Percentiles rank a stretch among this genome's conserved stretches.
phyloP scores from a whole-genome alignment of 2,797 vertebrate species.

The Cheirogaleus major region DNA sequence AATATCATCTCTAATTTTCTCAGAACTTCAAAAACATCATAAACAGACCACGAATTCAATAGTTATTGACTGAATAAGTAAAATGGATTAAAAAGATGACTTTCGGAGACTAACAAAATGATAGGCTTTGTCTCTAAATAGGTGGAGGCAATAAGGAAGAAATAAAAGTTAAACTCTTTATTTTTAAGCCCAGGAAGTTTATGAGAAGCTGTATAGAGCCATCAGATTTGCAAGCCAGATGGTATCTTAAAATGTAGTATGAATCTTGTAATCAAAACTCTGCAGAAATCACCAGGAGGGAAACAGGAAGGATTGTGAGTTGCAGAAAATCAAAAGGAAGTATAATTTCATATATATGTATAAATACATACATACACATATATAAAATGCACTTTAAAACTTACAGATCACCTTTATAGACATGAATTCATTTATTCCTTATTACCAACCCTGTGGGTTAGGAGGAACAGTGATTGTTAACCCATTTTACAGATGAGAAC shows the following conservation, averaged over 20 bases:
- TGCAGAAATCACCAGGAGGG: not conserved
- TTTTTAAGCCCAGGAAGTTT: not conserved
- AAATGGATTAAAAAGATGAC: not conserved
- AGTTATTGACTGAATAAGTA: not conserved
- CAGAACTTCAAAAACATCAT: not conserved
- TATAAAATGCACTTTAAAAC: not conserved
- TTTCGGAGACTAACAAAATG: not conserved
- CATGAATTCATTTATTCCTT: not conserved
- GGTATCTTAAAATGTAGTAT: not conserved
- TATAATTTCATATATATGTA: not conserved
- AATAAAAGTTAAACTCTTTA: not conserved
- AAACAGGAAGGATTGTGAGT: not conserved
- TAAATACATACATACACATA: too few relatives aligned
- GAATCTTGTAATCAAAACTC: not conserved
- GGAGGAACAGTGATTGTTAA: not conserved
- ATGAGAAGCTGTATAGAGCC: not conserved
- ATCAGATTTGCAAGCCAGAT: not conserved
- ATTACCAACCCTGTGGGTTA: not conserved
- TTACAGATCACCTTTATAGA: not conserved
- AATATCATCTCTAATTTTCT: not conserved
- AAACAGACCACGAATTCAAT: not conserved
- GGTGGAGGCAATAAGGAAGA: not conserved
- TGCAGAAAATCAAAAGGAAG: not conserved
- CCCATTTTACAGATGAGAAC: not conserved
- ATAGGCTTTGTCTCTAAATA: not conserved